These are phyloP conservation scores for Spicauda simplicius DNA, from an alignment of 2,888 invertebrate species.

Conservation along the genomic window DNA sequence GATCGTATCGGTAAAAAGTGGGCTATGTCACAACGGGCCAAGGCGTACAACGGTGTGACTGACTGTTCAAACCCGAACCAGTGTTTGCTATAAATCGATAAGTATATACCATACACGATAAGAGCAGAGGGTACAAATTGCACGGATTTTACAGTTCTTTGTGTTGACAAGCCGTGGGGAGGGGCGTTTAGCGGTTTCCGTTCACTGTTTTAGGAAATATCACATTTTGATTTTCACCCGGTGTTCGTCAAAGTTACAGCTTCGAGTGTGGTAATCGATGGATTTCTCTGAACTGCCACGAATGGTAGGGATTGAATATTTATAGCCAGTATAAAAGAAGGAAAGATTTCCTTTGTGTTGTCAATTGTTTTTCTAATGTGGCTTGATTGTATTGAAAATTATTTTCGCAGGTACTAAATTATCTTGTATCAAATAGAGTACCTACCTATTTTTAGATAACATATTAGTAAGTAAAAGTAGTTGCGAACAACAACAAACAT, in stretches of 20 bases:
- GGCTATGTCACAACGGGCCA: conserved; percentile 20
- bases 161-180: conserved; percentile 64
- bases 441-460: no score
- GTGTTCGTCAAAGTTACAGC: conserved; percentile 10
- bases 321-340: neutral
- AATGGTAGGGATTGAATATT: conserved; percentile 1
- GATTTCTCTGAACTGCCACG: conserved; percentile 3
- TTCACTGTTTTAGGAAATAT: conserved; percentile 71
- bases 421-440: neutral
- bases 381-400: neutral
- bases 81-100: conserved; percentile 82
- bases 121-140: conserved; percentile 77
- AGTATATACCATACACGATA: conserved; percentile 66
- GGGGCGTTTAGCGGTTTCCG: conserved; percentile 66
- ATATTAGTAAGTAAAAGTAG: no score
- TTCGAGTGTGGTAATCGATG: conserved; percentile 3
- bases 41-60: conserved; percentile 58
- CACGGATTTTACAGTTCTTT: conserved; percentile 63
- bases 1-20: conserved; percentile 32
- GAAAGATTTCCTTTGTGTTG: neutral
- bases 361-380: neutral
- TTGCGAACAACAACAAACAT: no score
- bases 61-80: conserved; percentile 25
- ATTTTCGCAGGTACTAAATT: neutral
- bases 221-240: conserved; percentile 61